Evolutionary conservation across 2,113 vertebrate genomes (phyloP), one percentile per base, ranked within the genome.

Genomic region (Scophthalmus maximus): DNA sequence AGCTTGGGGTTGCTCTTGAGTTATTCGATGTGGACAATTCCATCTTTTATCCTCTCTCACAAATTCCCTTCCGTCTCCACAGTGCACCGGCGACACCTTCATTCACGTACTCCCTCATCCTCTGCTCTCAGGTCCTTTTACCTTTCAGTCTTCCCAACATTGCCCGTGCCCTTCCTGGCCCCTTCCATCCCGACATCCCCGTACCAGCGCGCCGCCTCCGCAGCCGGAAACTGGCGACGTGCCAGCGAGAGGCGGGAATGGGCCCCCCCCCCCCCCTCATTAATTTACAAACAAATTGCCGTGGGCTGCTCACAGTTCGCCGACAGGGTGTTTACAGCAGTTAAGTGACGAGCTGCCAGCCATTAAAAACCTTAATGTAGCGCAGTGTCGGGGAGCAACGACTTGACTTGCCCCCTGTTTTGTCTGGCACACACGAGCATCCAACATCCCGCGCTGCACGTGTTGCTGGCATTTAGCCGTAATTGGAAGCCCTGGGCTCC

Each of bases 231-330:
- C 87, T 96, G 94, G 95, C 95, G 87, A 55, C 58, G 56, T 85
- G 93, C 95, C 94, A 94, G 51, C 58, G 52, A 44, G 46, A 87
- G 92, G 93, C 87, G 87, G 77, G 89, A 1, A 76, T 73, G 8
- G 11, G 76, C 14, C 11, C 11, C 66, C 76, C 74, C 78, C 14
- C 11, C 11, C 66, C 76, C 74, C 91, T 93, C 91, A 91, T 94
- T 95, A 94, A 95, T 94, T 94, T 93, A 87, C 88, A 66, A 87
- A 57, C 78, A 88, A 88, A 91, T 92, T 92, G 86, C 87, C 55
- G 73, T 67, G 85, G 87, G 87, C 87, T 83, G 70, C 86, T 91
- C 90, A 73, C 92, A 86, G 89, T 91, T 92, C 86, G 82, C 83
- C 82, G 89, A 90, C 20, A 2, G 74, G 79, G 85, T 93, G 87